phyloP scores from a whole-genome alignment of 2,113 vertebrate genomes.

The Nettapus auritus region DNA sequence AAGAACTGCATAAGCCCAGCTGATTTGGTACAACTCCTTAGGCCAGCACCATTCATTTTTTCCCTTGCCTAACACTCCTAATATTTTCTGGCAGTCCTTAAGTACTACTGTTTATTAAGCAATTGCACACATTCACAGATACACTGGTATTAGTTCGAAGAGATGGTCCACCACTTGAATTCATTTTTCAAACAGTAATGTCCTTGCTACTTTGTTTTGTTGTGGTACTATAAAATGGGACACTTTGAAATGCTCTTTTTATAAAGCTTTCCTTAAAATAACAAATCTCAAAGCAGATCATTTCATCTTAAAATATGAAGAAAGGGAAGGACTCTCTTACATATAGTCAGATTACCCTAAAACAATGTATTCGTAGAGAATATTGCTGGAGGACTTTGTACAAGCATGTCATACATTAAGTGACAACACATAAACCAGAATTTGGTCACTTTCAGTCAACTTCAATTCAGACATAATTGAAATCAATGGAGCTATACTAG shows the following conservation, averaged over 20 bases:
- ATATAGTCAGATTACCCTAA: not conserved
- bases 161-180: not conserved
- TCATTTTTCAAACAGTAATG: not conserved
- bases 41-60: not conserved
- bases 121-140: not conserved
- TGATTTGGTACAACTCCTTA: not conserved
- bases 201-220: not conserved
- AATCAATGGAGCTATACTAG: not conserved
- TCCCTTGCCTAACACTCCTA: not conserved
- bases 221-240: not conserved
- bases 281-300: not conserved
- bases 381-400: not conserved
- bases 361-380: not conserved
- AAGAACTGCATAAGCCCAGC: not conserved
- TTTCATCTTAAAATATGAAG: not conserved
- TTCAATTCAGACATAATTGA: not conserved
- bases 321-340: not conserved
- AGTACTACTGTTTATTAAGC: not conserved
- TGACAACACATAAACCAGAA: not conserved
- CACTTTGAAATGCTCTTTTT: not conserved
- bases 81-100: not conserved
- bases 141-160: not conserved
- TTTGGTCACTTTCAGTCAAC: not conserved
- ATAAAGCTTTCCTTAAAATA: not conserved
- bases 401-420: not conserved